A percentile compares a stretch with the other conserved stretches of the same genome.
Conservation (phyloP, 2,797 vertebrate genomes). For the Lagodon rhomboides region DNA sequence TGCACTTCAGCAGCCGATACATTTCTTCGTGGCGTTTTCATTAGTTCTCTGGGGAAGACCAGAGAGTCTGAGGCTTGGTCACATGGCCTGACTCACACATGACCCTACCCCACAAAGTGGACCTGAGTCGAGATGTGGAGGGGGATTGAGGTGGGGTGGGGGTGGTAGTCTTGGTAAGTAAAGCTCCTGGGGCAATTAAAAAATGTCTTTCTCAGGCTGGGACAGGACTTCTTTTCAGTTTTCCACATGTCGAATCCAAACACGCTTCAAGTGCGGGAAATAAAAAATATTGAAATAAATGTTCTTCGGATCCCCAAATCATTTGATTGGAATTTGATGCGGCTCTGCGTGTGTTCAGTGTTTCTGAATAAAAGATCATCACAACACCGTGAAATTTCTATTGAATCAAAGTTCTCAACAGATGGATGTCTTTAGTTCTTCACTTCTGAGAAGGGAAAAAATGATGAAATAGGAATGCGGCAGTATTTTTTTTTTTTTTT, state of each 20-base stretch:
- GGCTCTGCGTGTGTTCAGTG: background rate
- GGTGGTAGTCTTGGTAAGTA: slow-evolving; percentile 9
- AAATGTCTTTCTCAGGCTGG: slow-evolving; percentile 73
- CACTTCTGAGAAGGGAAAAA: slow-evolving; percentile 15
- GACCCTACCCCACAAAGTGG: slow-evolving; percentile 40
- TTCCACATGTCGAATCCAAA: background rate
- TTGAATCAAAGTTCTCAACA: background rate
- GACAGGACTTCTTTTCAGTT: slow-evolving; percentile 10
- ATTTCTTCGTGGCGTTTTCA: slow-evolving; percentile 38
- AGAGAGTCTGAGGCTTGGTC: slow-evolving; percentile 43
- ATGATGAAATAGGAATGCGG: slow-evolving; percentile 22
- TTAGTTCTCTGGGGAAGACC: slow-evolving; percentile 22
- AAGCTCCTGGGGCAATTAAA: slow-evolving; percentile 45
- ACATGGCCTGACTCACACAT: slow-evolving; percentile 51
- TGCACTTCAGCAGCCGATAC: slow-evolving; percentile 3
- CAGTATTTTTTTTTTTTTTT: no score
- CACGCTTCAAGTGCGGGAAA: background rate
- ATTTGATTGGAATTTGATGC: no score
- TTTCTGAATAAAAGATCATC: background rate
- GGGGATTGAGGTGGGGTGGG: background rate
- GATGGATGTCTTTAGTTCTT: background rate
- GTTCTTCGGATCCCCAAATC: background rate
- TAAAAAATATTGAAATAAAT: background rate
- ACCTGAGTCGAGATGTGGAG: slow-evolving; percentile 35
- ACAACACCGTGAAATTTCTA: background rate